Percentiles rank a stretch among this genome's conserved stretches.
phyloP scores from a whole-genome alignment of 92 coral and sea anemone species.

The Porites rus region DNA sequence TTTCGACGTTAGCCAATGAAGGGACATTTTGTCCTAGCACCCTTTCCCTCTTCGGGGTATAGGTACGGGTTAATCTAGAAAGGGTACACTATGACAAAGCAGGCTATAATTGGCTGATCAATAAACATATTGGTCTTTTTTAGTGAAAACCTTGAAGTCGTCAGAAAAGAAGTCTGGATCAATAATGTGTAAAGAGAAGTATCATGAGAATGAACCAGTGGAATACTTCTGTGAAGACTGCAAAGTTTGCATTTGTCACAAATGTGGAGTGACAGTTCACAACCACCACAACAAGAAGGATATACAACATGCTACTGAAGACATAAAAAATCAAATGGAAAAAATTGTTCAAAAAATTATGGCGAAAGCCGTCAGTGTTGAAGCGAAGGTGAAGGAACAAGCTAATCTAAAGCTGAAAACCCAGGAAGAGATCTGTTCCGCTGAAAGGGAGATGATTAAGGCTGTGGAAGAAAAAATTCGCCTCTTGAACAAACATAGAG shows the following conservation, averaged over 20 bases:
- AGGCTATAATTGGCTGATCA: neutral
- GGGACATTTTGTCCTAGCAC: no score
- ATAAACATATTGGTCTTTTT: neutral
- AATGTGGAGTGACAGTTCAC: slow-evolving; percentile 8
- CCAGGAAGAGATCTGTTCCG: neutral
- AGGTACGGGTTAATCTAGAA: no score
- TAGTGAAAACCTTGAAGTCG: neutral
- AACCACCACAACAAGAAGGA: neutral
- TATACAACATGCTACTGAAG: slow-evolving; percentile 7
- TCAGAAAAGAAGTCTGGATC: neutral
- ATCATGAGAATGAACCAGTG: slow-evolving; percentile 35
- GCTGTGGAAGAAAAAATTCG: slow-evolving; percentile 1
- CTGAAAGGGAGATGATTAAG: neutral
- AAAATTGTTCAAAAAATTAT: neutral
- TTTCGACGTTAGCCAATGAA: no score
- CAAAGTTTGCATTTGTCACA: neutral
- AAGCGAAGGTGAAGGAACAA: slow-evolving; percentile 2
- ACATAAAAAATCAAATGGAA: neutral
- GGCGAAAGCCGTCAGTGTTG: no score
- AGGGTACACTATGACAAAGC: no score
- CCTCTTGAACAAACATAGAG: neutral
- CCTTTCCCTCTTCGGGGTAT: no score
- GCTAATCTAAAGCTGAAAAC: neutral
- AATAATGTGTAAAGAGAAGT: slow-evolving; percentile 12
- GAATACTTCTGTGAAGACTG: slow-evolving; percentile 15